Conservation (phyloP, 2,113 vertebrate species). For the Sylvilagus bachmani region DNA sequence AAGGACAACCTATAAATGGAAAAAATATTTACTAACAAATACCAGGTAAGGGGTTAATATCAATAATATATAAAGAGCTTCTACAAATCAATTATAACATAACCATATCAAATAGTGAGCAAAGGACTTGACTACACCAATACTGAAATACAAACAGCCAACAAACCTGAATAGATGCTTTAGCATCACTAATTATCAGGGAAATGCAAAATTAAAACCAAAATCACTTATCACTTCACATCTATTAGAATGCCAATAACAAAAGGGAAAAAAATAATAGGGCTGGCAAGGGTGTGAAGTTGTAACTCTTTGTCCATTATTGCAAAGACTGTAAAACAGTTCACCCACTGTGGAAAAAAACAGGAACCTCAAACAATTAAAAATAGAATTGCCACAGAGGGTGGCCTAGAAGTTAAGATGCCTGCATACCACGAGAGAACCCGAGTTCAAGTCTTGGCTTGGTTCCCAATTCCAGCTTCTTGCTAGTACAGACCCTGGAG, state of each 20-base stretch:
- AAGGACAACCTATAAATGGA: background rate
- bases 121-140: background rate
- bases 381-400: background rate
- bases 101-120: background rate
- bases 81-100: background rate
- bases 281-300: background rate
- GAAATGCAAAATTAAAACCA: slow-evolving; percentile 2
- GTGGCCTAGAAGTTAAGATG: too few relatives aligned
- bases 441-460: too few relatives aligned
- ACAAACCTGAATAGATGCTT: slow-evolving; percentile 11
- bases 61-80: background rate
- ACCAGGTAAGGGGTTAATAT: slow-evolving; percentile 1
- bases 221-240: background rate
- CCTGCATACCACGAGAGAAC: too few relatives aligned
- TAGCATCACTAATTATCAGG: background rate
- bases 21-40: slow-evolving; percentile 10
- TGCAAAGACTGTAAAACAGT: background rate
- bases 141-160: background rate
- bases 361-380: slow-evolving; percentile 16
- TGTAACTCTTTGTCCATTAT: background rate
- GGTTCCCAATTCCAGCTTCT: too few relatives aligned
- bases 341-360: background rate
- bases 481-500: too few relatives aligned
- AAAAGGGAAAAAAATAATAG: background rate
- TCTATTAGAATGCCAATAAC: background rate